These are phyloP conservation scores for Daubentonia madagascariensis DNA, from an alignment of 2,113 vertebrate genomes.

Conservation along the genomic window DNA sequence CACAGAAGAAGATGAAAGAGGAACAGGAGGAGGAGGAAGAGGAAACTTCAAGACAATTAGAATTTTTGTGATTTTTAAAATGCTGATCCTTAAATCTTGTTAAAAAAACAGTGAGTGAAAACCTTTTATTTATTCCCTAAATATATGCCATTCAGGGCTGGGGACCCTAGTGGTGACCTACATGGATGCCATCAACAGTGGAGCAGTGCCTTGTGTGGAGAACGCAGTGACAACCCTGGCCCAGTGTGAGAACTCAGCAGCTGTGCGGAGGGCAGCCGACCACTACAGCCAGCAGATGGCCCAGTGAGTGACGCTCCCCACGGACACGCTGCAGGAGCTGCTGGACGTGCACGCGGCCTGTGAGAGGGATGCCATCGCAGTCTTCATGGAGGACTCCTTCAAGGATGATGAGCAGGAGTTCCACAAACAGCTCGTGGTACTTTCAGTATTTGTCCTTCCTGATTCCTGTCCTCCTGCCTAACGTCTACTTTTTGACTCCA, in stretches of 20 bases:
- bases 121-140: neutral
- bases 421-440: constrained; percentile 65
- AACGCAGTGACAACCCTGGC: constrained; percentile 77
- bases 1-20: neutral
- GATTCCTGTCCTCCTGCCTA: neutral
- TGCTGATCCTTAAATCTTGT: neutral
- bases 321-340: constrained; percentile 61
- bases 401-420: constrained; percentile 59
- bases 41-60: neutral
- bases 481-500: neutral
- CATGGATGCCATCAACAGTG: constrained; percentile 70
- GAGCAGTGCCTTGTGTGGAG: constrained; percentile 79
- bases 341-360: constrained; percentile 45
- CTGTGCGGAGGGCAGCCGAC: constrained; percentile 47
- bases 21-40: neutral
- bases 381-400: constrained; percentile 77
- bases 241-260: constrained; percentile 72
- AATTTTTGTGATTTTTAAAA: neutral
- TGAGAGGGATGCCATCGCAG: constrained; percentile 59
- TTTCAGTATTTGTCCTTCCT: neutral
- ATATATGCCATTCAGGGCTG: constrained; percentile 56
- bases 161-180: constrained; percentile 68
- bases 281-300: constrained; percentile 66
- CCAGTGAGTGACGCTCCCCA: constrained; percentile 27
- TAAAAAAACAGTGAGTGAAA: neutral